Conservation (phyloP, 2,888 invertebrate species). For the Lepidochrysops patricia region DNA sequence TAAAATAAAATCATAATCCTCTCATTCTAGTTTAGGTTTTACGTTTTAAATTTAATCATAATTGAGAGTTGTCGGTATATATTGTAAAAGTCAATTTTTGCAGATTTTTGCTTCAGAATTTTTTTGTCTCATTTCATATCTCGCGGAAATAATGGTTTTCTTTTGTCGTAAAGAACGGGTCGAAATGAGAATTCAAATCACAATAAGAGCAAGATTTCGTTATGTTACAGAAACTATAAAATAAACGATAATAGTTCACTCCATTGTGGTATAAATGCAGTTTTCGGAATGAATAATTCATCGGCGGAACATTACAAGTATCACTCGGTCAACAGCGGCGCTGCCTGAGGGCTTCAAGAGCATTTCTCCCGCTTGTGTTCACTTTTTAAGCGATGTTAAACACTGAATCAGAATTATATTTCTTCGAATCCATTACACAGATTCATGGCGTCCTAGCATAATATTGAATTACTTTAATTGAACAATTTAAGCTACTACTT, state of each 20-base stretch:
- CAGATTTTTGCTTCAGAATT: background rate
- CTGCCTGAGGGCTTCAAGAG: conserved; percentile 37
- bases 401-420: background rate
- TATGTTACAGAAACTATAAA: conserved; percentile 22
- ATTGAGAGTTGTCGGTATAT: too few relatives aligned
- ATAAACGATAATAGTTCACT: conserved; percentile 14
- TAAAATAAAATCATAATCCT: background rate
- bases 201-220: conserved; percentile 15
- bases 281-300: conserved; percentile 43
- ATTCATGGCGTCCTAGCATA: too few relatives aligned
- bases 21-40: too few relatives aligned
- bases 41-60: too few relatives aligned
- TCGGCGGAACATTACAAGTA: conserved; percentile 43
- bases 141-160: background rate
- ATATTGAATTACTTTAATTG: too few relatives aligned
- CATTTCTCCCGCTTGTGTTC: conserved; percentile 22
- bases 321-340: conserved; percentile 42
- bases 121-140: background rate
- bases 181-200: background rate
- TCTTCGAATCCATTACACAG: background rate
- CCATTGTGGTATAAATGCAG: conserved; percentile 22
- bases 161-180: background rate
- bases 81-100: background rate
- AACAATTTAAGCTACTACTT: too few relatives aligned
- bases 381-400: conserved; percentile 19